Evolutionary conservation across 2,113 vertebrate genomes (phyloP), one percentile per base, ranked within the genome.

Genomic region (Scytalopus superciliaris): DNA sequence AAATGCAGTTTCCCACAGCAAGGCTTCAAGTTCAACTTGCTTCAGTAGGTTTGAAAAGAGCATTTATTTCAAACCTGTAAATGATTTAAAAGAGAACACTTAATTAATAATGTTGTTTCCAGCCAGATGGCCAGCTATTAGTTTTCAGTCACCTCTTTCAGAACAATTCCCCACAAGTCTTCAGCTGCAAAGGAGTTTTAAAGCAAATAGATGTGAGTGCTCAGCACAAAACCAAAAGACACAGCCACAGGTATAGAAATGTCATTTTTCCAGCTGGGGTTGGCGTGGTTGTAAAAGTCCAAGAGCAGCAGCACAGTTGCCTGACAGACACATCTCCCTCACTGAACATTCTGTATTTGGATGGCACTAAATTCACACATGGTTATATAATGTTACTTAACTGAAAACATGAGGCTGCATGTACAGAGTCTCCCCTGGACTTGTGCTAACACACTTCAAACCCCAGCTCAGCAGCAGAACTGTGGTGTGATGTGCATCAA

Each of bases 91-190:
- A 89, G 93, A 90, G 68, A 95, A 84, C 70, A 45, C 82, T 94
- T 96, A 93, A 96, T 97, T 96, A 97, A 92, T 84, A 88, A 94
- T 84, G 85, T 40, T 75, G 79, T 84, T 95, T 92, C 88, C 94
- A 96, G 73, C 80, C 94, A 97, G 92, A 93, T 94, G 94, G 95
- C 76, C 83, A 81, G 88, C 88, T 94, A 90, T 92, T 87, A 19
- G 56, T 96, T 95, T 96, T 87, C 45, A 60, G 50, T 74, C 90
- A 73, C 49, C 33, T 92, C 90, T 83, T 94, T 93, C 18, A 35
- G 90, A 91, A 93, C 77, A 90, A 40, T 52, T 86, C 91, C 78
- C 82, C 84, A 77, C 35, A 94, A 95, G 80, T 42, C 75, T 90
- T 59, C 64, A 69, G 88, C 79, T 62, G 68, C 83, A 93, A 59